A percentile compares a stretch with the other conserved stretches of the same genome.
Evolutionary conservation across 2,797 vertebrate genomes (phyloP).

Genomic region (Pipistrellus pygmaeus): DNA sequence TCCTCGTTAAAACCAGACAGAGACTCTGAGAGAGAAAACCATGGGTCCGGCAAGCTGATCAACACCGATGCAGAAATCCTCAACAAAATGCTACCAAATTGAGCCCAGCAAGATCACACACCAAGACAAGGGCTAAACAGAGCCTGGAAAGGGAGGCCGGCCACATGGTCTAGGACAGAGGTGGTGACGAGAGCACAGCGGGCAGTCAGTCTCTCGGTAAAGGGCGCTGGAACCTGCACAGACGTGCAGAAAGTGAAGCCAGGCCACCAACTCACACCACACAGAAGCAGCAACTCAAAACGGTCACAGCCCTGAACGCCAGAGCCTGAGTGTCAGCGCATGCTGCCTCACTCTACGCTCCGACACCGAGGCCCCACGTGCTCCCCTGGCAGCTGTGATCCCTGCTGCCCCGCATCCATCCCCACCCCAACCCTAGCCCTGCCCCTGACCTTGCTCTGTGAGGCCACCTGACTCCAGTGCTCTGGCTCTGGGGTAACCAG

Average conservation of each 20-base stretch:
- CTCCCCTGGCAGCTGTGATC: neutral
- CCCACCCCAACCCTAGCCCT: too few species aligned
- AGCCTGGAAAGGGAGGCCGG: too few species aligned
- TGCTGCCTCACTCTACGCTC: neutral
- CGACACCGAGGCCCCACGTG: rapidly evolving
- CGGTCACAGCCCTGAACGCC: neutral
- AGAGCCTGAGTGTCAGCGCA: neutral
- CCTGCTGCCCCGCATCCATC: neutral
- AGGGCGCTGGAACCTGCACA: neutral
- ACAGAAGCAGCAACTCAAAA: neutral
- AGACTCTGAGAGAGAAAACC: neutral
- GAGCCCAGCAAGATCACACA: neutral
- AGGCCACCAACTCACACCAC: neutral
- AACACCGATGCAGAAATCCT: neutral
- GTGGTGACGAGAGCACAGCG: neutral
- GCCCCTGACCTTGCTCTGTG: neutral
- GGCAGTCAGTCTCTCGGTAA: neutral
- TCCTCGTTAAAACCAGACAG: neutral
- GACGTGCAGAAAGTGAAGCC: neutral
- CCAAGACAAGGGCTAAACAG: neutral
- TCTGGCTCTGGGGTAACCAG: neutral
- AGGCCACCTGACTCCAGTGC: rapidly evolving
- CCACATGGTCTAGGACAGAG: neutral
- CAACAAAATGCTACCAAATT: neutral
- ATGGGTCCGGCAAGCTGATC: neutral